These are phyloP conservation scores for Sphaerophoria taeniata DNA, from an alignment of 2,888 invertebrate species.

Conservation along the genomic window DNA sequence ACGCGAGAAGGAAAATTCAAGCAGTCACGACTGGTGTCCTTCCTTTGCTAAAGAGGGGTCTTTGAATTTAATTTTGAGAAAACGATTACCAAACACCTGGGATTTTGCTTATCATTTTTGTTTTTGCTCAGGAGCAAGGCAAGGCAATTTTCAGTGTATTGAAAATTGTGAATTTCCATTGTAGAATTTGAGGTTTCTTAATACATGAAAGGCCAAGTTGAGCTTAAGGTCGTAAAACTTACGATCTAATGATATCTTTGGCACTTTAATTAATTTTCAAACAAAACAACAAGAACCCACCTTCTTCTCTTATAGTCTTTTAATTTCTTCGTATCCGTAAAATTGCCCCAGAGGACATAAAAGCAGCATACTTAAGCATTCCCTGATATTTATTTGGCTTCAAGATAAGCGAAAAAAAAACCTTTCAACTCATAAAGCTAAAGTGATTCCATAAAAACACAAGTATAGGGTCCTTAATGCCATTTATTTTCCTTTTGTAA, in stretches of 20 bases:
- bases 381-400: not conserved
- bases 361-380: not conserved
- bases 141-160: too few relatives aligned
- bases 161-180: too few relatives aligned
- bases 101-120: too few relatives aligned
- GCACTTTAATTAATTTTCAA: too few relatives aligned
- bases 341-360: not conserved
- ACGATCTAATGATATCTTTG: too few relatives aligned
- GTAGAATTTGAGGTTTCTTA: too few relatives aligned
- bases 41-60: conserved; percentile 19
- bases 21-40: conserved; percentile 34
- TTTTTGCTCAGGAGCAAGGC: conserved; percentile 23
- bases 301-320: too few relatives aligned
- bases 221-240: too few relatives aligned
- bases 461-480: not conserved
- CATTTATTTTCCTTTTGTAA: not conserved
- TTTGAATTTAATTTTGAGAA: conserved; percentile 53
- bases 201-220: too few relatives aligned
- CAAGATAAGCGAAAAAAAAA: conserved; percentile 15
- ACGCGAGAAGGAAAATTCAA: conserved; percentile 1
- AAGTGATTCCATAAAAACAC: conserved; percentile 33
- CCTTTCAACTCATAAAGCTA: conserved; percentile 1
- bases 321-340: not conserved
- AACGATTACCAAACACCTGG: conserved; percentile 45
- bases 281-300: too few relatives aligned